Conservation (phyloP, 2,797 vertebrate species). For the Cossypha caffra region DNA sequence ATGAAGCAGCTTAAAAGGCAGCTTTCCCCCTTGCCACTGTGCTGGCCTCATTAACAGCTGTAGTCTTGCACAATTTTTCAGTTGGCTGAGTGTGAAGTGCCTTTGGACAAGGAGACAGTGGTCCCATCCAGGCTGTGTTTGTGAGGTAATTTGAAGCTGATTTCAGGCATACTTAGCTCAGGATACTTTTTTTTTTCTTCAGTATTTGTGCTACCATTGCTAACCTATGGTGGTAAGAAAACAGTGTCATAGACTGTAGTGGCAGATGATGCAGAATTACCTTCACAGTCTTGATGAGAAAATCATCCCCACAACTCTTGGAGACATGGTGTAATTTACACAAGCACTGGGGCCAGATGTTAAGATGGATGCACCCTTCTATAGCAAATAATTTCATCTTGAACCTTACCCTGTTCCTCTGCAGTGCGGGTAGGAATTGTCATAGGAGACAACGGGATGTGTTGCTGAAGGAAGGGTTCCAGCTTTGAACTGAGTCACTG, state of each 20-base stretch:
- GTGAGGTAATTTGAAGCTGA: background rate
- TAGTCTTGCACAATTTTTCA: constrained; percentile 12
- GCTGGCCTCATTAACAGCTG: background rate
- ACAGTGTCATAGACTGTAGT: background rate
- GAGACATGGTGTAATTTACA: background rate
- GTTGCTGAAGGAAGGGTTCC: background rate
- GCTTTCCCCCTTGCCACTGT: constrained; percentile 42
- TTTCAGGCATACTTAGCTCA: background rate
- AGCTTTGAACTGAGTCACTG: constrained; percentile 41
- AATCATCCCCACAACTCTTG: background rate
- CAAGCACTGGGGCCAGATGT: background rate
- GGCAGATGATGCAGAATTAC: background rate
- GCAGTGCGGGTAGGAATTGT: fast-evolving
- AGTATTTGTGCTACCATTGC: background rate
- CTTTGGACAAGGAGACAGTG: background rate
- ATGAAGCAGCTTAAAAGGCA: constrained; percentile 34
- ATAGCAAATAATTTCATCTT: background rate
- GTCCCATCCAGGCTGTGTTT: background rate
- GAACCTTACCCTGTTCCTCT: background rate
- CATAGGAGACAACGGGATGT: background rate
- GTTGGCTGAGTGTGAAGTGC: background rate
- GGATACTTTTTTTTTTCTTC: background rate
- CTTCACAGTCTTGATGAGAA: background rate
- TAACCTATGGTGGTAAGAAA: background rate
- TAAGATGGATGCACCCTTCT: background rate